phyloP scores from a whole-genome alignment of 2,113 vertebrate genomes.

The Tenrec ecaudatus region DNA sequence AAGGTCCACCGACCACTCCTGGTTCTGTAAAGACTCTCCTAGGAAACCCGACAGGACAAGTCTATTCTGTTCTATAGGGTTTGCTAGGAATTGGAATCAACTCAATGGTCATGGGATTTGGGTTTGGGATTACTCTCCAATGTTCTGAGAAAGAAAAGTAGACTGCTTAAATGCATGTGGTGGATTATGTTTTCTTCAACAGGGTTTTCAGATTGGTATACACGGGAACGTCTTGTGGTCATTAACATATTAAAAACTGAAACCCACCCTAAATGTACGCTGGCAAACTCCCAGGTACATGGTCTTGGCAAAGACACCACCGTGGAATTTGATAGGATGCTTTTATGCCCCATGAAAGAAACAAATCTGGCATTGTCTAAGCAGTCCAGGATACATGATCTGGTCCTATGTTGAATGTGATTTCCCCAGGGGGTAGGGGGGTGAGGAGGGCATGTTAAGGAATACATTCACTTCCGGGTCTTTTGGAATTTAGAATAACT shows the following conservation, averaged over 20 bases:
- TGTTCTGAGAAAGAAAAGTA: neutral
- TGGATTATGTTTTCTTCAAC: conserved; percentile 39
- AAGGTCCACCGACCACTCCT: neutral
- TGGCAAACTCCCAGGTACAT: neutral
- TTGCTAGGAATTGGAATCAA: neutral
- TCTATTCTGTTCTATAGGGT: neutral
- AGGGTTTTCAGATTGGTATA: conserved; percentile 32
- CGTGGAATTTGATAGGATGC: neutral
- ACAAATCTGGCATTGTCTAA: neutral
- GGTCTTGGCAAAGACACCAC: neutral
- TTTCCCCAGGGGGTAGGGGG: neutral
- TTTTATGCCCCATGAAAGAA: neutral
- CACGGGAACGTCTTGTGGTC: conserved; percentile 10
- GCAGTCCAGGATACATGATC: neutral
- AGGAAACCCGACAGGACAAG: neutral
- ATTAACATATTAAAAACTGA: conserved; percentile 23
- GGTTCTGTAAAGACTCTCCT: neutral
- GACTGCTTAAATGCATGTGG: neutral
- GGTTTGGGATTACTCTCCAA: neutral
- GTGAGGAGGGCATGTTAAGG: neutral
- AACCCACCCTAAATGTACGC: neutral
- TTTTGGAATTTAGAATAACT: neutral
- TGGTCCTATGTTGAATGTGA: neutral
- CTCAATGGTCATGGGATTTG: neutral
- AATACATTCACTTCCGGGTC: neutral